A percentile compares a stretch with the other conserved stretches of the same genome.
Evolutionary conservation across 2,797 vertebrate genomes (phyloP).

Genomic region (Siniperca scherzeri): DNA sequence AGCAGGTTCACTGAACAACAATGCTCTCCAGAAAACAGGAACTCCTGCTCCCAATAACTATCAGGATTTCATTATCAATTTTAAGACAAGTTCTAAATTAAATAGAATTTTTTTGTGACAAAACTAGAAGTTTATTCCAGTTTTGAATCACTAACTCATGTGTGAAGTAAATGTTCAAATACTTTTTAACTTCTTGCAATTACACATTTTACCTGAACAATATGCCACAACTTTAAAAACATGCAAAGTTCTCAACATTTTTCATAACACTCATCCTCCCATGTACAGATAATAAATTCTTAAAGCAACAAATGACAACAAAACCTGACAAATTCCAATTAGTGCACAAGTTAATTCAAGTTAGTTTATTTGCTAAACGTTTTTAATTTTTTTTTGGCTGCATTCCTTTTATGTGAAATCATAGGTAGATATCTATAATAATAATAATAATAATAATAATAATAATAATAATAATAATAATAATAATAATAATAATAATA

Average conservation of each 20-base stretch:
- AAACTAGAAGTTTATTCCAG: not conserved
- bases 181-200: not conserved
- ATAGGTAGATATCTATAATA: no score
- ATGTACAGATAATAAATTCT: no score
- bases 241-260: not conserved
- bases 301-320: no score
- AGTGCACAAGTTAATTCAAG: no score
- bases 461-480: no score
- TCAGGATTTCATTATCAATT: conserved; percentile 39
- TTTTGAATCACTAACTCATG: not conserved
- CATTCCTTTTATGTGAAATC: no score
- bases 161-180: conserved; percentile 3
- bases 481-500: no score
- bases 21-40: conserved; percentile 23
- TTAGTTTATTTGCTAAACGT: no score
- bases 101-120: conserved; percentile 6
- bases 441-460: no score
- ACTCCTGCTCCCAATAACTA: conserved; percentile 17
- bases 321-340: no score
- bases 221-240: not conserved
- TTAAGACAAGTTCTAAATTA: conserved; percentile 7
- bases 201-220: not conserved
- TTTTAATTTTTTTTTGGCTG: no score
- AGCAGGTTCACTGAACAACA: conserved; percentile 35
- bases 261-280: no score